These are phyloP conservation scores for Carterocephalus palaemon DNA, from an alignment of 2,888 invertebrate species.

Conservation along the genomic window DNA sequence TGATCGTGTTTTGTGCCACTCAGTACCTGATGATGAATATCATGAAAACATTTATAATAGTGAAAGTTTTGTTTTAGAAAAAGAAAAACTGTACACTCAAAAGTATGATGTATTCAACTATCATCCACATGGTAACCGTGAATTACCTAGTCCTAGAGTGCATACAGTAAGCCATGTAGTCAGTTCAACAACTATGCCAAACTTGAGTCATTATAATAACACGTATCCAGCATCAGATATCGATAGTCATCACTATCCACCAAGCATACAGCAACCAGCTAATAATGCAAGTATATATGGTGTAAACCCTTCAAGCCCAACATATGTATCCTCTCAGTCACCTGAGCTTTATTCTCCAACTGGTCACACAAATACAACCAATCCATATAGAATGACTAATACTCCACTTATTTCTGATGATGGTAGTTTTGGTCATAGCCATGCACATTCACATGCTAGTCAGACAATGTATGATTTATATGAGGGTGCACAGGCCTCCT, in stretches of 20 bases:
- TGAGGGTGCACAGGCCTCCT: slow-evolving; percentile 64
- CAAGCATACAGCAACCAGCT: slow-evolving; percentile 50
- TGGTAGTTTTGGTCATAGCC: slow-evolving; percentile 70
- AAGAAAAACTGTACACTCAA: slow-evolving; percentile 67
- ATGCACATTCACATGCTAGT: slow-evolving; percentile 65
- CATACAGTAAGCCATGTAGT: slow-evolving; percentile 72
- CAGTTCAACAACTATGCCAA: slow-evolving; percentile 73
- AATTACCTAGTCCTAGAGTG: slow-evolving; percentile 59
- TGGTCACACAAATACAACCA: slow-evolving; percentile 71
- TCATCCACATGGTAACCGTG: slow-evolving; percentile 59
- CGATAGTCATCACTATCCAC: slow-evolving; percentile 56
- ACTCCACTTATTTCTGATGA: slow-evolving; percentile 72
- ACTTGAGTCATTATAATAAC: slow-evolving; percentile 65
- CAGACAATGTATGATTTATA: slow-evolving; percentile 74
- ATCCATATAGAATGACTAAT: slow-evolving; percentile 73
- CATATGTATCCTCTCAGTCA: slow-evolving; percentile 68
- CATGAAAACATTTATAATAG: slow-evolving; percentile 61
- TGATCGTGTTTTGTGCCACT: slow-evolving; percentile 55
- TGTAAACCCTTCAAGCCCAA: slow-evolving; percentile 60
- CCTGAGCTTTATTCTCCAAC: slow-evolving; percentile 72
- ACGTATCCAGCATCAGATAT: slow-evolving; percentile 49
- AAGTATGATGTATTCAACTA: slow-evolving; percentile 68
- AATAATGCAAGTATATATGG: slow-evolving; percentile 64
- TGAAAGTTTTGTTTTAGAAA: slow-evolving; percentile 59
- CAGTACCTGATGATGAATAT: slow-evolving; percentile 57